Evolutionary conservation across 2,113 vertebrate species (phyloP).

Genomic region (Pterocles orientalis): DNA sequence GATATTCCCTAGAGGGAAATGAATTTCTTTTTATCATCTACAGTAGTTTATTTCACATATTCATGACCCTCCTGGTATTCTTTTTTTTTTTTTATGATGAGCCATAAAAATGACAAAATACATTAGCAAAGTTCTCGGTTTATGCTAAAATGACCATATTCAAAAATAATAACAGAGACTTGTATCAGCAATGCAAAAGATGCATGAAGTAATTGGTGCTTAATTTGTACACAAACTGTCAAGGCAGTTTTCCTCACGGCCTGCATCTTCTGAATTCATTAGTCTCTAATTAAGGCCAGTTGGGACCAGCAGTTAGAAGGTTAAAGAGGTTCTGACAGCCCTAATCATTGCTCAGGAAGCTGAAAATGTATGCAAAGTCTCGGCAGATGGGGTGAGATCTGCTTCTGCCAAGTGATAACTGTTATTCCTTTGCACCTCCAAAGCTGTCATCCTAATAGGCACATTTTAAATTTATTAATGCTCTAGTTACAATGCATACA

Average conservation of each 20-base stretch:
- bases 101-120: constrained; percentile 85
- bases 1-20: constrained; percentile 76
- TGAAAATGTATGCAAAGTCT: constrained; percentile 93
- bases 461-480: constrained; percentile 92
- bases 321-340: constrained; percentile 99
- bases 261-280: constrained; percentile 98
- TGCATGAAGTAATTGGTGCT: constrained; percentile 90
- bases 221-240: constrained; percentile 95
- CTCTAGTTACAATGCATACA: constrained; percentile 86
- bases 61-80: constrained; percentile 76
- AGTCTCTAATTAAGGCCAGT: constrained; percentile 99
- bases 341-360: constrained; percentile 96
- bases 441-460: constrained; percentile 92
- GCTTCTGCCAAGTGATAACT: constrained; percentile 95
- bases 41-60: constrained; percentile 81
- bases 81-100: constrained; percentile 74
- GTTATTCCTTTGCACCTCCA: constrained; percentile 96
- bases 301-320: constrained; percentile 99
- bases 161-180: constrained; percentile 87
- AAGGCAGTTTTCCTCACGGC: constrained; percentile 92
- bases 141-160: constrained; percentile 85
- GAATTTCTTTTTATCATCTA: constrained; percentile 79
- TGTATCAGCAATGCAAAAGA: constrained; percentile 87
- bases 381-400: constrained; percentile 94
- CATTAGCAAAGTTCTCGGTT: constrained; percentile 83